Conservation (phyloP, 1,140 invertebrate genomes). For the Philotrypesis tridentata region DNA sequence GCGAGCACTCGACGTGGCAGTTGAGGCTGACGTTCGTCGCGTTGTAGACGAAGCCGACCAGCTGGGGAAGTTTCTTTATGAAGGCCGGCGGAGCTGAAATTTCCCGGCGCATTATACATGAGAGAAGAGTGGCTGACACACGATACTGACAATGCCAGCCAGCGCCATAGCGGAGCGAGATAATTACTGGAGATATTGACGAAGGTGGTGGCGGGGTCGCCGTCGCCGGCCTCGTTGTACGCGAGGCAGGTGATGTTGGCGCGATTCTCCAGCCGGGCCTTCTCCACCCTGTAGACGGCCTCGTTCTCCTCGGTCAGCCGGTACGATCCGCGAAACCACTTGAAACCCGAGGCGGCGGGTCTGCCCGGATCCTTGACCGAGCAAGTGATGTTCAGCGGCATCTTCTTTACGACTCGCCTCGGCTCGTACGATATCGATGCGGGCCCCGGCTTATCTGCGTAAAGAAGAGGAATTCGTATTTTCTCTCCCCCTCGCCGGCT, state of each 20-base stretch:
- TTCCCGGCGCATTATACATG: not conserved
- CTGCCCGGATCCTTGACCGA: constrained; percentile 86
- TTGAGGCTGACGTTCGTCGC: constrained; percentile 84
- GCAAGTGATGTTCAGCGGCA: constrained; percentile 85
- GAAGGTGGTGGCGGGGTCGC: constrained; percentile 80
- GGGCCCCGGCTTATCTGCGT: constrained; percentile 83
- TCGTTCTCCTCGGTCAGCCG: constrained; percentile 82
- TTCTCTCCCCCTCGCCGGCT: too few relatives aligned
- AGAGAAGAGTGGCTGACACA: too few relatives aligned
- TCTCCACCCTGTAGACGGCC: constrained; percentile 84
- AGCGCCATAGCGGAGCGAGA: constrained; percentile 55
- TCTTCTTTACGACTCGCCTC: constrained; percentile 84
- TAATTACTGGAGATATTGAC: constrained; percentile 85
- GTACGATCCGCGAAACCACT: constrained; percentile 85
- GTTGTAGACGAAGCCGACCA: constrained; percentile 85
- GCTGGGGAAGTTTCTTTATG: constrained; percentile 86
- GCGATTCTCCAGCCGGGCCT: constrained; percentile 85
- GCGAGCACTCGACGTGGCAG: constrained; percentile 91
- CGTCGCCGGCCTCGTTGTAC: constrained; percentile 86
- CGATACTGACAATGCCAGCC: too few relatives aligned
- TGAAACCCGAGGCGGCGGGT: constrained; percentile 83
- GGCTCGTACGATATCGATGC: constrained; percentile 83
- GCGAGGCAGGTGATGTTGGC: constrained; percentile 92
- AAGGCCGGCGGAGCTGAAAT: constrained; percentile 86
- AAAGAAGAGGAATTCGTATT: constrained; percentile 5